These are phyloP conservation scores for Phyllotreta cruciferae DNA, from an alignment of 2,888 invertebrate species.

Conservation along the genomic window DNA sequence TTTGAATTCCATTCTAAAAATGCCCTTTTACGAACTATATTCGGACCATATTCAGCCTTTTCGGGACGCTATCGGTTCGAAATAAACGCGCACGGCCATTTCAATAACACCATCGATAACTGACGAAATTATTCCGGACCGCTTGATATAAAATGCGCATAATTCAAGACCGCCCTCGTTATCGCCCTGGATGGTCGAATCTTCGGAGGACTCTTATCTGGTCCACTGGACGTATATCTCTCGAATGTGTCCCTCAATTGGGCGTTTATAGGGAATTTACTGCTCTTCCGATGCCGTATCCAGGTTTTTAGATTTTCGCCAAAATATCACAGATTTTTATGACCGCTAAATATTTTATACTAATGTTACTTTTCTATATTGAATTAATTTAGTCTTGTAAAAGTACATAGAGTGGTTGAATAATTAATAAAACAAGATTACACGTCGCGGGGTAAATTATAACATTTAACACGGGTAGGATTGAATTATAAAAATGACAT, in stretches of 20 bases:
- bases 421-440: too few relatives aligned
- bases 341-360: too few relatives aligned
- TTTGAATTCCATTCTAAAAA: conserved; percentile 12
- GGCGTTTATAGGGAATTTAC: conserved; percentile 11
- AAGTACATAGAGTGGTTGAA: too few relatives aligned
- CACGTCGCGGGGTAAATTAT: too few relatives aligned
- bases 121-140: conserved; percentile 34
- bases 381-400: too few relatives aligned
- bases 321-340: too few relatives aligned
- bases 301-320: too few relatives aligned
- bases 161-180: conserved; percentile 36
- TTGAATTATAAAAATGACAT: too few relatives aligned
- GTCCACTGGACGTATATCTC: conserved; percentile 15
- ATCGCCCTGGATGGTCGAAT: conserved; percentile 26
- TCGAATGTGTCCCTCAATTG: conserved; percentile 11
- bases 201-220: conserved; percentile 19
- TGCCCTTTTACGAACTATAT: conserved; percentile 7
- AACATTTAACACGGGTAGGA: too few relatives aligned
- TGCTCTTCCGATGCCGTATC: not conserved
- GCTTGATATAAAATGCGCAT: conserved; percentile 39
- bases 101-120: conserved; percentile 37
- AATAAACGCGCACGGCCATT: conserved; percentile 32
- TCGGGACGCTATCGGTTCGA: conserved; percentile 24
- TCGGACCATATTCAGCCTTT: conserved; percentile 10
- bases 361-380: too few relatives aligned